Conservation (phyloP, 2,888 invertebrate species). For the Philonicus albiceps region DNA sequence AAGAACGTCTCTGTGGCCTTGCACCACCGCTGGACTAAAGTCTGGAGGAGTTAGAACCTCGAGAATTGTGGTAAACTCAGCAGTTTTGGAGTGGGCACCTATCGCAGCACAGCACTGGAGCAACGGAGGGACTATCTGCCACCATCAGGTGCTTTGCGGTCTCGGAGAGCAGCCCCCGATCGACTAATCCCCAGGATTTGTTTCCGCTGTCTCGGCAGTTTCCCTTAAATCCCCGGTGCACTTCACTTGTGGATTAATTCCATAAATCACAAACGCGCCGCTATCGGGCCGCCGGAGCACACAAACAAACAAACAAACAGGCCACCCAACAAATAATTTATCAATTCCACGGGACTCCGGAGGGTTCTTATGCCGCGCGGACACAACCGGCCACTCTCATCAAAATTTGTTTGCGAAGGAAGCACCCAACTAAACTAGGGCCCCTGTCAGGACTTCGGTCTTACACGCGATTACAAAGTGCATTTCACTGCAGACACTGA, state of each 20-base stretch:
- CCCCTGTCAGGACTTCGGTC: conserved; percentile 19
- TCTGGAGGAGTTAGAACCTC: not conserved
- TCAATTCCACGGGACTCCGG: conserved; percentile 3
- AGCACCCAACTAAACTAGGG: conserved; percentile 11
- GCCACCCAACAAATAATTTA: conserved; percentile 17
- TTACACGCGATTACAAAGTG: conserved; percentile 29
- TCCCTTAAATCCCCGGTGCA: conserved; percentile 17
- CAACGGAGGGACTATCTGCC: not conserved
- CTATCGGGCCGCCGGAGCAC: conserved; percentile 4
- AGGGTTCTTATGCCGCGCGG: not conserved
- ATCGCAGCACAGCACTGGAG: not conserved
- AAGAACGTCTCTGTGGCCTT: not conserved
- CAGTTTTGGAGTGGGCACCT: not conserved
- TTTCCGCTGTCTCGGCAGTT: not conserved
- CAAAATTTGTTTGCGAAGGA: conserved; percentile 22
- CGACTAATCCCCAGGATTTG: conserved; percentile 12
- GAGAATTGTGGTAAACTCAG: not conserved
- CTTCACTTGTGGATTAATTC: conserved; percentile 28
- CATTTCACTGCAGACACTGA: conserved; percentile 9
- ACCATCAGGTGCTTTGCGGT: conserved; percentile 17
- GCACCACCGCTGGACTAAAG: not conserved
- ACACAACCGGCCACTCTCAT: not conserved
- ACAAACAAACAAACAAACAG: not conserved
- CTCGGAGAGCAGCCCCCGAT: not conserved
- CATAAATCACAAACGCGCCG: conserved; percentile 28